These are phyloP conservation scores for Conopomorpha cramerella DNA, from an alignment of 1,140 invertebrate genomes.

Conservation along the genomic window DNA sequence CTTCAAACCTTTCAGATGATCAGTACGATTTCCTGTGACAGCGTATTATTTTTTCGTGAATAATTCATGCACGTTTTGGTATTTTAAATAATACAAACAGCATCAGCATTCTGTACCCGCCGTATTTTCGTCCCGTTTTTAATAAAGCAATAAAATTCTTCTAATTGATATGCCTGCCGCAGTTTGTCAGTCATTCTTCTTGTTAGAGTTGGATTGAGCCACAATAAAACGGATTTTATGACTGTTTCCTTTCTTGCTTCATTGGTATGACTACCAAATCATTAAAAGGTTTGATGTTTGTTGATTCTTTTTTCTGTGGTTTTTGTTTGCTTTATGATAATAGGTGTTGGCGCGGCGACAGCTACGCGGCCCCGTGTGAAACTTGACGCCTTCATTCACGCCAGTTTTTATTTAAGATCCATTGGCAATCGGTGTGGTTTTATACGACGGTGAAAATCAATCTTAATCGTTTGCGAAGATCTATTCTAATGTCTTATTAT, in stretches of 20 bases:
- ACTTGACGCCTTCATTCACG: constrained; percentile 52
- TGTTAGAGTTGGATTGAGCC: constrained; percentile 18
- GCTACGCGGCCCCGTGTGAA: constrained; percentile 41
- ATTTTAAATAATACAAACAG: not conserved
- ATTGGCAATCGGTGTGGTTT: too few species aligned
- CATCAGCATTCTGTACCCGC: not conserved
- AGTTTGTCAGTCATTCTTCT: constrained; percentile 7
- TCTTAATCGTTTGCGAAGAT: constrained; percentile 33
- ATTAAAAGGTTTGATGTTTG: constrained; percentile 50
- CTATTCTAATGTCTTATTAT: constrained; percentile 21
- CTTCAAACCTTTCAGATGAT: too few species aligned
- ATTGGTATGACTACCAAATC: constrained; percentile 49
- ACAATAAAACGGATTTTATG: constrained; percentile 46
- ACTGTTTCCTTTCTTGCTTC: constrained; percentile 35
- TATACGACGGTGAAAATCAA: constrained; percentile 33
- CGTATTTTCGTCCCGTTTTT: not conserved
- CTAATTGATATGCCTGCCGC: constrained; percentile 14
- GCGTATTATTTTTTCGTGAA: not conserved
- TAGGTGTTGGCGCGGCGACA: constrained; percentile 45
- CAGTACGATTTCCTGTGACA: not conserved
- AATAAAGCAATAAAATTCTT: constrained; percentile 7
- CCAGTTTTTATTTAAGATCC: constrained; percentile 39
- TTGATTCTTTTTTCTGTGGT: constrained; percentile 41
- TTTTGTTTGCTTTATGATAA: constrained; percentile 57
- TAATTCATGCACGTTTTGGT: not conserved